A percentile compares a stretch with the other conserved stretches of the same genome.
Evolutionary conservation across 2,888 invertebrate genomes (phyloP).

Genomic region (Drosophila helvetica): DNA sequence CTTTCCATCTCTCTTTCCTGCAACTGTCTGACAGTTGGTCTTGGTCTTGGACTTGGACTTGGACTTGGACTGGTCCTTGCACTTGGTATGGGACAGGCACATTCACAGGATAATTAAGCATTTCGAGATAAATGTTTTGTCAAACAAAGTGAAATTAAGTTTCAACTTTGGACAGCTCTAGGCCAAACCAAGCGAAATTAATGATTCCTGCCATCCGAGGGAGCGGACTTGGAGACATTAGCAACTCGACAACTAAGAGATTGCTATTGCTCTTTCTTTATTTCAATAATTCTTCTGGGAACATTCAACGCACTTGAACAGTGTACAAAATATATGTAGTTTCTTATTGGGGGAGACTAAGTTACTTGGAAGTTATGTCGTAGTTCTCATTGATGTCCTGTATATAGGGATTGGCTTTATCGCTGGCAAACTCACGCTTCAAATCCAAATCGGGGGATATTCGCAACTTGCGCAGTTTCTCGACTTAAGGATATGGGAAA

Average conservation of each 20-base stretch:
- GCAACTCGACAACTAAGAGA: not conserved
- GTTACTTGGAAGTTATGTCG: not conserved
- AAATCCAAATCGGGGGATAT: slow-evolving; percentile 31
- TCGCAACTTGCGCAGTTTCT: no score
- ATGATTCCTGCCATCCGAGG: not conserved
- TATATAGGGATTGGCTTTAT: slow-evolving; percentile 57
- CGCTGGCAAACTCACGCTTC: slow-evolving; percentile 51
- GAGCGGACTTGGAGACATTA: not conserved
- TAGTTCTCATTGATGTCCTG: slow-evolving; percentile 16
- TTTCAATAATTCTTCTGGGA: not conserved
- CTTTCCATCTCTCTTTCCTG: not conserved
- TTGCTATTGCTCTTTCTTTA: not conserved
- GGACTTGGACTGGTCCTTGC: slow-evolving; percentile 5
- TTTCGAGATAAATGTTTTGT: slow-evolving; percentile 3
- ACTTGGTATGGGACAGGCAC: slow-evolving; percentile 13
- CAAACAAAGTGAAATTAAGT: not conserved
- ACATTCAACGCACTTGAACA: not conserved
- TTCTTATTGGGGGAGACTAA: no score
- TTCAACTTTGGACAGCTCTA: not conserved
- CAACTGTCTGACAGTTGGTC: slow-evolving; percentile 32
- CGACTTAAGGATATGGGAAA: no score
- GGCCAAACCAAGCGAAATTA: not conserved
- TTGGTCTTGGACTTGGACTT: not conserved
- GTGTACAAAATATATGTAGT: not conserved
- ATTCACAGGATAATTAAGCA: slow-evolving; percentile 22